Evolutionary conservation across 2,113 vertebrate genomes (phyloP).

Genomic region (Bufo gargarizans): DNA sequence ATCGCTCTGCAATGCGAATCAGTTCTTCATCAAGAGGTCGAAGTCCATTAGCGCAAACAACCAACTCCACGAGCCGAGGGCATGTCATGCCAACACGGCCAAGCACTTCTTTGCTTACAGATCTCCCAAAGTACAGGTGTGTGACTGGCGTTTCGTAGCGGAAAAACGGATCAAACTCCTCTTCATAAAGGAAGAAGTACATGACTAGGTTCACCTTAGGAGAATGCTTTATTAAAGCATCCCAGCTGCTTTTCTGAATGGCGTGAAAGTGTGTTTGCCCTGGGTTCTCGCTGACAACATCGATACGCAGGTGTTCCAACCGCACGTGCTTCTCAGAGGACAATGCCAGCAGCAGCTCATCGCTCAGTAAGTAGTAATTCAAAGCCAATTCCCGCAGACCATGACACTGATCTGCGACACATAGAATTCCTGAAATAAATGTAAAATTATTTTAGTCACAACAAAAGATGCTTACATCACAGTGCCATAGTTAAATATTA

Average conservation of each 20-base stretch:
- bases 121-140: constrained; percentile 95
- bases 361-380: constrained; percentile 92
- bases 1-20: constrained; percentile 92
- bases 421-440: constrained; percentile 76
- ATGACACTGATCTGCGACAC: constrained; percentile 93
- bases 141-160: constrained; percentile 92
- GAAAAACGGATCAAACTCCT: constrained; percentile 95
- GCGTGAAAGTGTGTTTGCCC: constrained; percentile 91
- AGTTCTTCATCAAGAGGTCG: constrained; percentile 96
- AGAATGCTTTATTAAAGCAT: constrained; percentile 94
- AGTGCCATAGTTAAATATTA: neutral
- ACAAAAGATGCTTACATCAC: neutral
- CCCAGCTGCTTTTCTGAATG: constrained; percentile 97
- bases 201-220: constrained; percentile 97
- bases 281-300: constrained; percentile 95
- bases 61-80: constrained; percentile 92
- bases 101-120: constrained; percentile 94
- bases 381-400: constrained; percentile 91
- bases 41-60: constrained; percentile 94
- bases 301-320: constrained; percentile 93
- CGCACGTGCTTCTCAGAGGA: constrained; percentile 95
- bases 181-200: constrained; percentile 97
- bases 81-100: constrained; percentile 94
- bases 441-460: neutral
- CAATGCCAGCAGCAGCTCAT: constrained; percentile 91